These are phyloP conservation scores for Theristus sp. DNA, from an alignment of 2,888 invertebrate genomes.

Conservation along the genomic window DNA sequence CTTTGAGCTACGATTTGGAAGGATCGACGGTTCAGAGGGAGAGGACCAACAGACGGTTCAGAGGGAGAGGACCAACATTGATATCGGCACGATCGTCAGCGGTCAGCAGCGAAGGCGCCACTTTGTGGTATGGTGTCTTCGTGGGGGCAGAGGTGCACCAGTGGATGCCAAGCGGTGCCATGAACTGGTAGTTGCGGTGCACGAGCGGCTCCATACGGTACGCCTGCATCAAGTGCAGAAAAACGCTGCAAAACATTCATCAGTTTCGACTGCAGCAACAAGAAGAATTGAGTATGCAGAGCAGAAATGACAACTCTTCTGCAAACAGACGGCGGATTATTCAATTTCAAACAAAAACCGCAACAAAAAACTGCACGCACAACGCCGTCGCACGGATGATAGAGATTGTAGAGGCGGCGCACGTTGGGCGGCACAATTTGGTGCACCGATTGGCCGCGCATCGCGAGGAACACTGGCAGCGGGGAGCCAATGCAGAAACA, in stretches of 20 bases:
- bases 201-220: not conserved
- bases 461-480: not conserved
- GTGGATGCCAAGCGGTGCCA: not conserved
- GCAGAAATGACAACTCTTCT: no score
- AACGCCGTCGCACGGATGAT: not conserved
- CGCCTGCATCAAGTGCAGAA: not conserved
- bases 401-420: not conserved
- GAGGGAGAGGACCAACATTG: no score
- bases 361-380: no score
- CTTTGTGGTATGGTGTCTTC: not conserved
- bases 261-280: no score
- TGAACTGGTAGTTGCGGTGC: not conserved
- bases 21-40: no score
- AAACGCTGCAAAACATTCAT: not conserved
- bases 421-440: not conserved
- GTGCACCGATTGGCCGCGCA: not conserved
- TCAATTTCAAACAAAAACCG: no score
- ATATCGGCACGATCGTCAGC: no score
- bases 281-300: no score
- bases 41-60: no score
- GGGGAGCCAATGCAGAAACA: not conserved
- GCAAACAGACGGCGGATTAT: no score
- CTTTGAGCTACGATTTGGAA: no score
- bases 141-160: not conserved
- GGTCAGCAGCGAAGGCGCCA: not conserved